A percentile compares a stretch with the other conserved stretches of the same genome.
phyloP scores from a whole-genome alignment of 2,888 invertebrate genomes.

The Augiades crinisus region DNA sequence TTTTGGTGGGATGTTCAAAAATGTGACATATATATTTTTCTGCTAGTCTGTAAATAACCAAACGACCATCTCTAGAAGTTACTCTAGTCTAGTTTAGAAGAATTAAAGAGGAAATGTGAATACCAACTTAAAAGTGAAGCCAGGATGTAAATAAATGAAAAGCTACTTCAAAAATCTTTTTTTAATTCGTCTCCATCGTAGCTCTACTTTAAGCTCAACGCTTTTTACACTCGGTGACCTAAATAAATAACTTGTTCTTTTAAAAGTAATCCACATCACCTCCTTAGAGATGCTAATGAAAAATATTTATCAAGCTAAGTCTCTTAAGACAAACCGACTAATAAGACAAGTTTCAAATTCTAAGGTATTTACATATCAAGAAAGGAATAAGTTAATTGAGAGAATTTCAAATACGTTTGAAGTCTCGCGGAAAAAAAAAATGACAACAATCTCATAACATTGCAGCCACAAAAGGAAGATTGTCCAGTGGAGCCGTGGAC shows the following conservation, averaged over 20 bases:
- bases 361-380: not conserved
- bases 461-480: slow-evolving; percentile 87
- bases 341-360: slow-evolving; percentile 5
- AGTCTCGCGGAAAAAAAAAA: no score
- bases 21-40: no score
- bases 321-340: not conserved
- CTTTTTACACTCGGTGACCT: slow-evolving; percentile 1
- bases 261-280: not conserved
- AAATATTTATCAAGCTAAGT: slow-evolving; percentile 3
- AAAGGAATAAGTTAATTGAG: not conserved
- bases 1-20: no score
- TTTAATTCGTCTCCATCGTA: slow-evolving; percentile 1
- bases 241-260: slow-evolving; percentile 13
- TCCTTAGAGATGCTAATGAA: slow-evolving; percentile 7
- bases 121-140: not conserved
- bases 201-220: not conserved
- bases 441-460: no score
- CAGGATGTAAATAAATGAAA: not conserved
- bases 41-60: no score
- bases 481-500: slow-evolving; percentile 92
- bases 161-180: not conserved
- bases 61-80: no score
- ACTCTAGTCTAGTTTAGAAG: not conserved
- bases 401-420: not conserved
- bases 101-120: not conserved